Base-by-base conservation (phyloP, 2,797 vertebrate genomes). In the Caiman crocodilus region DNA sequence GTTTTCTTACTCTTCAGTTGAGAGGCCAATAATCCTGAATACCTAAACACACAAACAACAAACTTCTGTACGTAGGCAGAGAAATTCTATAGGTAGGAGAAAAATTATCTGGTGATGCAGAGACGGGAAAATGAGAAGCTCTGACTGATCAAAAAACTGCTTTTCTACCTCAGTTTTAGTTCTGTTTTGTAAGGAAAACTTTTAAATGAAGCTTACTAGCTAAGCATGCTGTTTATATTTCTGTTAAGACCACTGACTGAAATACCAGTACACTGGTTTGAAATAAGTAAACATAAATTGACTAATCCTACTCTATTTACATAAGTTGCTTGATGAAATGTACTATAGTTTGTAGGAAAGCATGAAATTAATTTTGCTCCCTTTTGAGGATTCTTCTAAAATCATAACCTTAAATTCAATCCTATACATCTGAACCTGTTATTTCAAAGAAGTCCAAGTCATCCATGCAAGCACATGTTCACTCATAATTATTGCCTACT, bases 11-110 rank as follows among this genome's bases (percentile, higher is more conserved):
- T 82, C 35, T 3, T 85, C 63, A 74, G 32, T 15, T 84, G 76
- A n/a, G 88, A 94, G 89, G 82, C 90, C 84, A 94, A 80, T 17
- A 84, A 90, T 15, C 56, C 9, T 11, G 78, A 92, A 28, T 1
- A 9, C 2, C 5, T 59, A 50, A 50, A 50, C 42, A 50, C 42
- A 50, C 42, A 50, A 50, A 50, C 42, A 42, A 42, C 42, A 50
- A 50, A 50, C 42, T 50, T 50, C 42, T 50, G 42, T 50, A 50
- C 42, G 9, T 50, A 50, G 42, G 42, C 11, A 50, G 42, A 50
- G 42, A 50, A 50, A 50, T 50, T 50, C 42, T 50, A 50, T 50
- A 50, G 42, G 42, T 50, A 50, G 42, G 9, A 50, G 42, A 3
- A 10, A 50, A 50, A 50, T 50, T 50, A 9, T 50, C 42, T 50